These are phyloP conservation scores for Threskiornis aethiopicus DNA, from an alignment of 2,797 vertebrate genomes.

Conservation along the genomic window DNA sequence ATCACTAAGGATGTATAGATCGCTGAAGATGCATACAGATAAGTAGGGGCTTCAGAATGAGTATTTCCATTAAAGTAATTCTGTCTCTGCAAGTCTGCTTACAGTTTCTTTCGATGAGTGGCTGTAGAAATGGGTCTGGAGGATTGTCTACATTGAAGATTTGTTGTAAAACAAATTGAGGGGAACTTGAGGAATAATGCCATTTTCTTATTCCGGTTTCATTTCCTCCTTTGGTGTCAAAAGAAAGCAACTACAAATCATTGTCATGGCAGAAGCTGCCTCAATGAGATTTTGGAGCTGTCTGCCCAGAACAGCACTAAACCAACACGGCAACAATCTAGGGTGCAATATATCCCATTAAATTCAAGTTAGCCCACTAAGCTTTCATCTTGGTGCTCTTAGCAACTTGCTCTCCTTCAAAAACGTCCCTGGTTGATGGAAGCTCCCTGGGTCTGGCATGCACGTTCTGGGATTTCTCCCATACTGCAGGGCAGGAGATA, in stretches of 20 bases:
- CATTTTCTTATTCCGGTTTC: background rate
- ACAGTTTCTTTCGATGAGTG: background rate
- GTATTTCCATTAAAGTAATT: background rate
- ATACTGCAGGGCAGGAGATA: constrained; percentile 8
- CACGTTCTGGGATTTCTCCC: background rate
- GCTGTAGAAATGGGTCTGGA: background rate
- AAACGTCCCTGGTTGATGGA: background rate
- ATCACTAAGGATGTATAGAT: background rate
- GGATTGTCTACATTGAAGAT: background rate
- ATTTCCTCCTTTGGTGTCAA: background rate
- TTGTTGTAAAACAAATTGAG: background rate
- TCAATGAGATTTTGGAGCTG: background rate
- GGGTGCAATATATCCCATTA: background rate
- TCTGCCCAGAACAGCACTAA: background rate
- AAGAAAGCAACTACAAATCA: background rate
- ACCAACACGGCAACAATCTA: background rate
- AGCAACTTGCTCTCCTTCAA: background rate
- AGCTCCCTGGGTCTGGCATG: background rate
- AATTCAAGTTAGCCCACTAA: background rate
- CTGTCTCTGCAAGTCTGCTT: background rate
- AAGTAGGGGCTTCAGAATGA: background rate
- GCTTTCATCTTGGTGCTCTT: background rate
- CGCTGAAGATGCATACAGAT: background rate
- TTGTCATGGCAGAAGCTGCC: background rate
- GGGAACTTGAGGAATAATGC: background rate